Percentiles rank a stretch among this genome's conserved stretches.
These are phyloP conservation scores for Sciaenops ocellatus DNA, from an alignment of 2,797 vertebrate genomes.

Conservation along the genomic window DNA sequence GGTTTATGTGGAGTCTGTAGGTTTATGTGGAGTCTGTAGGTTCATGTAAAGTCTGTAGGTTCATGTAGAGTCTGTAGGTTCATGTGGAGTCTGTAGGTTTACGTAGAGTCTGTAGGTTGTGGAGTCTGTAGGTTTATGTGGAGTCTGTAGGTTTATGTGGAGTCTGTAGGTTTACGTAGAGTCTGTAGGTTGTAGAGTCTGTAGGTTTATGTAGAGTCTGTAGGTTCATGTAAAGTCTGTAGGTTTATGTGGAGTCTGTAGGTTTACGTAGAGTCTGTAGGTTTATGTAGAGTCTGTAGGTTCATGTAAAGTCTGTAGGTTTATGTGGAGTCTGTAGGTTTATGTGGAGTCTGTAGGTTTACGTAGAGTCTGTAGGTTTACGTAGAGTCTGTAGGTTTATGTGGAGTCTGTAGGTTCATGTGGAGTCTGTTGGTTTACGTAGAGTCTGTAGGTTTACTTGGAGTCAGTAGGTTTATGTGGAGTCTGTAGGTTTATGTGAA, in stretches of 20 bases:
- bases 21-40: too few relatives aligned
- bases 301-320: not conserved
- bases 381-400: too few relatives aligned
- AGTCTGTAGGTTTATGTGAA: too few relatives aligned
- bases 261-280: fast-evolving
- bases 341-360: too few relatives aligned
- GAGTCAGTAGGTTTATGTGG: too few relatives aligned
- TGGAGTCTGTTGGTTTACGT: not conserved
- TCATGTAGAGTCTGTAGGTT: not conserved
- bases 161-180: too few relatives aligned
- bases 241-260: not conserved
- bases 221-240: not conserved
- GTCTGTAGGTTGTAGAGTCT: fast-evolving
- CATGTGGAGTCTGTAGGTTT: not conserved
- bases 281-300: not conserved
- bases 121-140: too few relatives aligned
- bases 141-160: too few relatives aligned
- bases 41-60: not conserved
- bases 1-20: too few relatives aligned
- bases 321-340: too few relatives aligned
- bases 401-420: not conserved
- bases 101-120: not conserved
- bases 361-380: not conserved
- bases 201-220: not conserved
- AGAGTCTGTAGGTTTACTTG: too few relatives aligned